Evolutionary conservation across 64 coral and sea anemone species (phyloP).

Genomic region (Actinia equina): DNA sequence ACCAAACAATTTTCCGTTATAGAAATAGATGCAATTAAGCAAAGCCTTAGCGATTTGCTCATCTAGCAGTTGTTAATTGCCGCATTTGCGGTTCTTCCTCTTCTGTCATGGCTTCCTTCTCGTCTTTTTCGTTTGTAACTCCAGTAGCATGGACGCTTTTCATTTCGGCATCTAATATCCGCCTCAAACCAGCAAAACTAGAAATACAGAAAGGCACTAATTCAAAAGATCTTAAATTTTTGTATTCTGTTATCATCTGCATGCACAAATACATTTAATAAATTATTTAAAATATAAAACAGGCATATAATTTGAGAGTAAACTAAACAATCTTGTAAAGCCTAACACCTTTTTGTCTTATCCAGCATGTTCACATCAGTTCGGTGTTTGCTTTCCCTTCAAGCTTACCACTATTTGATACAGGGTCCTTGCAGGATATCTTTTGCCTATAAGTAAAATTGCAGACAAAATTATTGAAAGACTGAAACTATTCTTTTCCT

Average conservation of each 20-base stretch:
- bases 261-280: neutral
- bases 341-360: neutral
- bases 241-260: too few species aligned
- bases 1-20: constrained; percentile 39
- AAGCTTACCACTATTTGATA: neutral
- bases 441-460: neutral
- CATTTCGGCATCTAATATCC: constrained; percentile 22
- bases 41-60: neutral
- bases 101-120: constrained; percentile 6
- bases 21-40: constrained; percentile 5
- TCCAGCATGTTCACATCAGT: constrained; percentile 11
- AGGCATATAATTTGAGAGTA: too few species aligned
- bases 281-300: neutral
- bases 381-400: neutral
- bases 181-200: constrained; percentile 9
- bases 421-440: neutral
- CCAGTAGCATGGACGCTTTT: constrained; percentile 10
- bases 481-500: too few species aligned
- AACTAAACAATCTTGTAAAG: neutral
- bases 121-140: neutral
- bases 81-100: neutral
- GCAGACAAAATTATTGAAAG: neutral
- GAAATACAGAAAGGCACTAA: neutral
- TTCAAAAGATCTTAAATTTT: neutral
- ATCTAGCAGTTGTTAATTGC: neutral